Evolutionary conservation across 2,888 invertebrate species (phyloP).

Genomic region (Hydraecia micacea): DNA sequence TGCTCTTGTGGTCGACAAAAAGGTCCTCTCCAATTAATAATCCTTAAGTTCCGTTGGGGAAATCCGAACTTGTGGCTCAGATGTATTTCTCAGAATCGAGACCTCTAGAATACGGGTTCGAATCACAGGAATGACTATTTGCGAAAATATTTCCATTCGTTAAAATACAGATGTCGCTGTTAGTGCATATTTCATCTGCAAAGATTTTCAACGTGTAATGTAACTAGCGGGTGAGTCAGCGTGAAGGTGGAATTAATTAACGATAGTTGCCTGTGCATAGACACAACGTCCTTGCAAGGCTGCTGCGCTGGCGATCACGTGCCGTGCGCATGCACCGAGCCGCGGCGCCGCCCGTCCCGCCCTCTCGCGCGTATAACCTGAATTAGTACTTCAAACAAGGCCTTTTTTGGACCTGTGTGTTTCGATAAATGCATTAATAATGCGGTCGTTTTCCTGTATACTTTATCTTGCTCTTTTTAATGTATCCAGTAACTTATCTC

Average conservation of each 20-base stretch:
- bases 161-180: constrained; percentile 58
- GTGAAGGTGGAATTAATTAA: constrained; percentile 88
- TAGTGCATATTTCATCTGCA: constrained; percentile 30
- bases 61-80: constrained; percentile 20
- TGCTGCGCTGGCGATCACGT: constrained; percentile 82
- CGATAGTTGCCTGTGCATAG: constrained; percentile 82
- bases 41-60: constrained; percentile 12
- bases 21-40: background rate
- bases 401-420: constrained; percentile 22
- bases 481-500: background rate
- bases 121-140: background rate
- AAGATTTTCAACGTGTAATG: constrained; percentile 56
- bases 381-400: constrained; percentile 49
- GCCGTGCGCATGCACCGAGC: constrained; percentile 59
- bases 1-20: background rate
- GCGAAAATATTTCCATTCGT: constrained; percentile 4
- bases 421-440: constrained; percentile 23
- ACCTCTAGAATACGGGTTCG: background rate
- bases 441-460: constrained; percentile 13
- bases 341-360: constrained; percentile 37
- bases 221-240: constrained; percentile 80
- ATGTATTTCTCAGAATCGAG: constrained; percentile 33
- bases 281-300: constrained; percentile 89
- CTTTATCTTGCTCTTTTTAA: background rate
- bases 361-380: constrained; percentile 64